Evolutionary conservation across 1,140 invertebrate species (phyloP).

Genomic region (Andricus grossulariae): DNA sequence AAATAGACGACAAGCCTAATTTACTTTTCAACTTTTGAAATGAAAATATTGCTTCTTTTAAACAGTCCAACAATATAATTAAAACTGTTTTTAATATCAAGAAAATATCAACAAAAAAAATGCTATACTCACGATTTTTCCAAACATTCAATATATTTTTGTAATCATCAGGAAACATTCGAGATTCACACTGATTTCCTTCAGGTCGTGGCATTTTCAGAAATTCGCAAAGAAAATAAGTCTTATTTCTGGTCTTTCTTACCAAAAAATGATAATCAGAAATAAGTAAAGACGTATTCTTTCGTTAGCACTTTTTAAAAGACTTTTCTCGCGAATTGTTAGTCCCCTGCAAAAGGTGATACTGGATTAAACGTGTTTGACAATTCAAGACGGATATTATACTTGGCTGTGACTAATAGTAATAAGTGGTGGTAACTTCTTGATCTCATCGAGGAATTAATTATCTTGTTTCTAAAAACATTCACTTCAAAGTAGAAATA

Average conservation of each 20-base stretch:
- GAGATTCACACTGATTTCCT: conserved; percentile 32
- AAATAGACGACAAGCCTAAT: no score
- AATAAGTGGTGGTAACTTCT: conserved; percentile 49
- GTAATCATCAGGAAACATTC: conserved; percentile 51
- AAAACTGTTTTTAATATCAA: no score
- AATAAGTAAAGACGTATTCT: no score
- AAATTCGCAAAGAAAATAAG: background rate
- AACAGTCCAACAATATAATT: no score
- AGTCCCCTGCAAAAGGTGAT: conserved; percentile 1
- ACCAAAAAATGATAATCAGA: no score
- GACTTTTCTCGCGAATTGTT: background rate
- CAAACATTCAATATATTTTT: conserved; percentile 55
- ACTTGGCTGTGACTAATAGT: conserved; percentile 42
- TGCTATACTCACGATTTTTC: conserved; percentile 59
- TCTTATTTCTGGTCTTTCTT: no score
- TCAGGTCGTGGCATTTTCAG: conserved; percentile 43
- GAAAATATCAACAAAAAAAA: background rate
- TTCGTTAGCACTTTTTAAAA: background rate
- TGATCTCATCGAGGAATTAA: conserved; percentile 41
- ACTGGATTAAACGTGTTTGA: conserved; percentile 2
- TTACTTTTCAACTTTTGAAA: no score
- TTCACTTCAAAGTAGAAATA: background rate
- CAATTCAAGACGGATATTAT: background rate
- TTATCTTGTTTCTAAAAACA: background rate
- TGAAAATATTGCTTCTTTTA: no score